Percentiles rank a stretch among this genome's conserved stretches.
Evolutionary conservation across 2,888 invertebrate species (phyloP).

Genomic region (Heliconius erato): DNA sequence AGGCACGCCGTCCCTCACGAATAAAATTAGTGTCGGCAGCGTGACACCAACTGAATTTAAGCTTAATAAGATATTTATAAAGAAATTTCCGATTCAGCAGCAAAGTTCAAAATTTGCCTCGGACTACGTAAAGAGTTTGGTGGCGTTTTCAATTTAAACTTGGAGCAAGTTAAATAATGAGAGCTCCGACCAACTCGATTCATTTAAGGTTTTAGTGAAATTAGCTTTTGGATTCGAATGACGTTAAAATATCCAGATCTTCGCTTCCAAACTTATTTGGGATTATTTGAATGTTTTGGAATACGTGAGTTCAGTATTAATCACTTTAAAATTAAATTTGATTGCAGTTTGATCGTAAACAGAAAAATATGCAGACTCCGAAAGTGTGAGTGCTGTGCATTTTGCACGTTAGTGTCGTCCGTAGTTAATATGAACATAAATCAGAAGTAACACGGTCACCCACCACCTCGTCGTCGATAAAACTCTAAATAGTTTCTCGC

Average conservation of each 20-base stretch:
- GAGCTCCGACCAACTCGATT: constrained; percentile 83
- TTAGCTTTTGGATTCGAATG: constrained; percentile 84
- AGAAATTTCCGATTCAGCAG: constrained; percentile 85
- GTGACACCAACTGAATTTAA: constrained; percentile 86
- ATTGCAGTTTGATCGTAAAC: not conserved
- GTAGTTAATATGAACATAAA: constrained; percentile 81
- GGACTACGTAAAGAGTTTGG: constrained; percentile 83
- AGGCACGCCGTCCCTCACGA: constrained; percentile 73
- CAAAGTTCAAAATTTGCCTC: constrained; percentile 85
- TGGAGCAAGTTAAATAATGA: constrained; percentile 85
- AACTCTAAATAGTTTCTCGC: constrained; percentile 85
- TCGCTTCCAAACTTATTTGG: constrained; percentile 51
- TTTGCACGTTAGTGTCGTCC: constrained; percentile 73
- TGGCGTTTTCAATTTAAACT: constrained; percentile 86
- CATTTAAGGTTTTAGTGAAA: constrained; percentile 85
- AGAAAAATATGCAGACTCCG: not conserved
- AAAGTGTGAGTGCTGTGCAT: constrained; percentile 64
- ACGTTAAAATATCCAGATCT: constrained; percentile 74
- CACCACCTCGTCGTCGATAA: constrained; percentile 75
- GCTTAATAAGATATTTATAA: constrained; percentile 86
- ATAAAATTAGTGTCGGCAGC: constrained; percentile 86
- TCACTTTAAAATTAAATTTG: not conserved
- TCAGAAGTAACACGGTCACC: constrained; percentile 78
- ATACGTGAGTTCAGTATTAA: not conserved
- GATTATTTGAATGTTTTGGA: not conserved